Evolutionary conservation across 2,113 vertebrate genomes (phyloP).

Genomic region (Forbesichthys papilliferus): DNA sequence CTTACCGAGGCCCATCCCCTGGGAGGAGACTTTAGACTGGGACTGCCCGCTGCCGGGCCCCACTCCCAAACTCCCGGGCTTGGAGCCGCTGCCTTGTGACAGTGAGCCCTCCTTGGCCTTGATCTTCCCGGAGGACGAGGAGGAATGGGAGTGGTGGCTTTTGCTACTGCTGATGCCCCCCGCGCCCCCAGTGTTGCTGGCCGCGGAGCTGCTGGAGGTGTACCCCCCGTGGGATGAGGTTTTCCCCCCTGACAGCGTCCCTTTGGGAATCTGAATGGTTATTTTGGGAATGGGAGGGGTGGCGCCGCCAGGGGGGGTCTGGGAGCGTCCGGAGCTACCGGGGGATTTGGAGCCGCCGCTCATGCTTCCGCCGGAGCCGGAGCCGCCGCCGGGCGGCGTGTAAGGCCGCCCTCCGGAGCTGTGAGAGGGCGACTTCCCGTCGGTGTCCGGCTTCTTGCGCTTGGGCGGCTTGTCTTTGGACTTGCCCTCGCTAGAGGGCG

Average conservation of each 20-base stretch:
- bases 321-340: slow-evolving; percentile 91
- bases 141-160: slow-evolving; percentile 95
- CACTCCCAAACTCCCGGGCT: slow-evolving; percentile 80
- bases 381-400: slow-evolving; percentile 91
- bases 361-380: slow-evolving; percentile 80
- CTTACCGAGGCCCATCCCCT: slow-evolving; percentile 86
- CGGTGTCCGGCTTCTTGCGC: slow-evolving; percentile 91
- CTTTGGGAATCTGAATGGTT: slow-evolving; percentile 96
- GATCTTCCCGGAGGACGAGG: slow-evolving; percentile 89
- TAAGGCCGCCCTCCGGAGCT: slow-evolving; percentile 90
- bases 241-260: slow-evolving; percentile 92
- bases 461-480: slow-evolving; percentile 96
- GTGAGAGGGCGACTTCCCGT: slow-evolving; percentile 94
- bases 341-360: slow-evolving; percentile 95
- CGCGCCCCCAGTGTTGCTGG: slow-evolving; percentile 65
- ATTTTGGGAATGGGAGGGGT: slow-evolving; percentile 97
- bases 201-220: slow-evolving; percentile 87
- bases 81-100: slow-evolving; percentile 85
- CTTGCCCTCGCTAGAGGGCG: slow-evolving; percentile 94
- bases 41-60: slow-evolving; percentile 73
- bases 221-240: slow-evolving; percentile 92
- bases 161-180: slow-evolving; percentile 82
- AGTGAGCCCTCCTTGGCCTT: slow-evolving; percentile 91
- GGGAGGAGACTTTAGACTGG: slow-evolving; percentile 89
- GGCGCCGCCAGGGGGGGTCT: slow-evolving; percentile 92